Base-by-base conservation (phyloP, 2,888 invertebrate species). In the Ectemnius lituratus region DNA sequence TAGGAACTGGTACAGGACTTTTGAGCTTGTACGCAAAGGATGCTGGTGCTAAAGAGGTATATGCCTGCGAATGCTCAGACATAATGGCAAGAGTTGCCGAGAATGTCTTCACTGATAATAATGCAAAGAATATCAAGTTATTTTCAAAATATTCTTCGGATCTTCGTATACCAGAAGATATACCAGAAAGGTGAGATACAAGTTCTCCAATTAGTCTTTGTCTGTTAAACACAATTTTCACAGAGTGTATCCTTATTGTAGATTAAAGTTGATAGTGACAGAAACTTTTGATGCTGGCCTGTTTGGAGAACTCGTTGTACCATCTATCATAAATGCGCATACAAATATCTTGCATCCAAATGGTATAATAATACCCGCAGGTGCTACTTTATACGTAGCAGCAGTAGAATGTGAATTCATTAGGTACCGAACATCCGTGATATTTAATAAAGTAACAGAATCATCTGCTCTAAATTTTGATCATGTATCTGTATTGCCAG, bases 251-350 rank as follows among this genome's bases (percentile, higher is more conserved):
- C 52, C 62, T 63, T 68, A 67, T 80, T 81, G 23, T 62, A 87
- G 91, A 85, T 92, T 93, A 20, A 93, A 94, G 67, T 88, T 96
- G 59, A 89, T 96, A 66, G 92, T 96, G 0, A 96, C 95, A 2
- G 96, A 97, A 91, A 94, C 94, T 77, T 95, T 97, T 91, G 97
- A 97, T 92, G 94, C 95, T 62, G 96, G 95, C 0, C 88, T 96
- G 28, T 94, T 97, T 89, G 96, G 97, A 1, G 97, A 97, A 90
- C 93, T 94, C 83, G 92, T 95, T 47, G 88, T 97, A 58, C 92
- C 93, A 79, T 94, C 94, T 18, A 87, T 96, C 57, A 90, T 93
- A 57, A 95, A 96, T 91, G 96, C 96, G 5, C 94, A 94, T 93
- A 91, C 93, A 69, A 89, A 93, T 80, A 91, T 96, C 58, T 87